phyloP scores from a whole-genome alignment of 2,113 vertebrate species.

The Passerina amoena region DNA sequence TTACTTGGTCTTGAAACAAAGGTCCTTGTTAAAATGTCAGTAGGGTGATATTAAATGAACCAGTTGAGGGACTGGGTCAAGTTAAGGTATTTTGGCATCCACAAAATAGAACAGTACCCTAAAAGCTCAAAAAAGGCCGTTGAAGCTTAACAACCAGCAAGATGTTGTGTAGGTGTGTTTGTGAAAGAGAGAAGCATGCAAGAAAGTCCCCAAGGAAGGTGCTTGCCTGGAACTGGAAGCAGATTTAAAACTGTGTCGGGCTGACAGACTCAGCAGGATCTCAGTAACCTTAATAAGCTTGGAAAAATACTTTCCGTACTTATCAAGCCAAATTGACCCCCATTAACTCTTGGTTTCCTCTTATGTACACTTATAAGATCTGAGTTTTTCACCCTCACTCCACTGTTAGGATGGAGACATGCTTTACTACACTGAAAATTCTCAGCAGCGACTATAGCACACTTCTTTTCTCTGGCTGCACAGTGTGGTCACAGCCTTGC shows the following conservation, averaged over 20 bases:
- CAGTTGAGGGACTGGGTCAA: not conserved
- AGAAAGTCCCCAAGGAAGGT: not conserved
- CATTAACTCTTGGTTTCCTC: not conserved
- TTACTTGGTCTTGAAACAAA: not conserved
- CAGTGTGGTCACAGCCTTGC: not conserved
- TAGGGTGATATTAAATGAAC: not conserved
- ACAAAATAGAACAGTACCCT: not conserved
- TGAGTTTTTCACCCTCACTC: not conserved
- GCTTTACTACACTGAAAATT: not conserved
- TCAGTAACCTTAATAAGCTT: not conserved
- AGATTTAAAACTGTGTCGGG: not conserved
- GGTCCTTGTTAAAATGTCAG: not conserved
- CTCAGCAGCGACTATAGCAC: fast-evolving
- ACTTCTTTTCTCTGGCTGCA: not conserved
- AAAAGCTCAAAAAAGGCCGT: slow-evolving; percentile 18
- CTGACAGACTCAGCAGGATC: slow-evolving; percentile 7
- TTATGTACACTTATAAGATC: not conserved
- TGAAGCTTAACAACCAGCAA: slow-evolving; percentile 22
- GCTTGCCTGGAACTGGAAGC: not conserved
- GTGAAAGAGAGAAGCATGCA: slow-evolving; percentile 4
- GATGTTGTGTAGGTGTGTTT: slow-evolving; percentile 59
- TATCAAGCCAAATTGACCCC: not conserved
- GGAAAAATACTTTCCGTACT: not conserved
- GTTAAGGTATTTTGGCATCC: slow-evolving; percentile 25
- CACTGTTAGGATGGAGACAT: not conserved